Evolutionary conservation across 2,113 vertebrate genomes (phyloP), one percentile per base, ranked within the genome.

Genomic region (Myanophis thanlyinensis): DNA sequence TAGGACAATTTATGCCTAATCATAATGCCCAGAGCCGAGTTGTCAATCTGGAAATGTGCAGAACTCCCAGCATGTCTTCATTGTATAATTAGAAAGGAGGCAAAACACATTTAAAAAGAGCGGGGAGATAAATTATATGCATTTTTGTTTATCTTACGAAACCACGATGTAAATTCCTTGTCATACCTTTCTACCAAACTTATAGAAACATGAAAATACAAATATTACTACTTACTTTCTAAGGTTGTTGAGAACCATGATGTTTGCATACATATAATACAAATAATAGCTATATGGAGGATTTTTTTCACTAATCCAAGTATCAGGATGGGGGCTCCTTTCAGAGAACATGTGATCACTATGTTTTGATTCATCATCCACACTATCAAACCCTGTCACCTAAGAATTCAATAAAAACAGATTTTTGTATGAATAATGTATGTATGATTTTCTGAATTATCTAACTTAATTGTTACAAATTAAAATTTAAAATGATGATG

Each of bases 231-330:
- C 98, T 97, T 97, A 99, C 99, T 97, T 99, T 96, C 99, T 98
- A 90, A 99, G 98, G 96, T 99, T 99, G 98, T 99, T 99, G 90
- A 99, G 98, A 96, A 99, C 98, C 99, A 99, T 99, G 97, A 99
- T 98, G 98, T 99, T 99, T 96, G 98, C 98, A 1, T 99, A 99
- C 99, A 99, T 99, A 91, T 99, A 98, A 96, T 99, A 99, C 93
- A 99, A 97, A 96, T 99, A 99, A 97, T 99, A 99, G 91, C 98
- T 99, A 93, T 99, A 99, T 0, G 99, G 99, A 0, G 99, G 99
- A 97, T 99, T 99, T 91, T 98, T 98, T 18, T 98, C 98, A 0
- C 95, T 96, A 62, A 97, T 98, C 99, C 99, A 99, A 25, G 96
- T 95, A 91, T 99, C 98, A 11, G 99, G 99, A 95, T 97, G 99